Base-by-base conservation (phyloP, 2,888 invertebrate genomes). In the Acleris cristana region DNA sequence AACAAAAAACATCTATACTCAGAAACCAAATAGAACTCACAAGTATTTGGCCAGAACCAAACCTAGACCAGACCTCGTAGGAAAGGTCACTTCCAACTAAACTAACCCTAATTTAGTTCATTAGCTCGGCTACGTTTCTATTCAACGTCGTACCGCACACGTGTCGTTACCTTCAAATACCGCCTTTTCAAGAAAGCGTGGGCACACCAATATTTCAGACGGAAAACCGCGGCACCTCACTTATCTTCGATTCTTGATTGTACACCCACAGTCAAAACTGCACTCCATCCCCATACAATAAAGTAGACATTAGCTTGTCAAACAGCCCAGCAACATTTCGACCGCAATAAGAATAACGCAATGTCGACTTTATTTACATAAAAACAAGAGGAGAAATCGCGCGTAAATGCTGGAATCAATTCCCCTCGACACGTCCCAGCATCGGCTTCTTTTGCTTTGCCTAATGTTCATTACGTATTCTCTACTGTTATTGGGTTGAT, bases 401-500 rank as follows among this genome's bases (percentile, higher is more conserved):
- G 69, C 72, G 72, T 64, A 44, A 26, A 55, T 51, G 30, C 2
- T 3, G 26, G 76, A 78, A 82, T 83, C 85, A 83, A 86, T 87
- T 87, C 87, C 78, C 86, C 86, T 86, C 87, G 86, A 83, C 83
- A 85, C 83, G 82, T 79, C 84, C 85, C 81, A 80, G 84, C 85
- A 86, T 88, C 85, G 86, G 86, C 82, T 34, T 86, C 85, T 87
- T 88, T 79, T 85, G 85, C 84, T 84, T 89, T 88, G 88, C 86
- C 84, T 89, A 89, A 90, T 90, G 88, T 88, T 89, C 89, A 90
- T 90, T 90, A 89, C 83, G 87, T 88, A 89, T 90, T 90, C 89
- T 82, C 85, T 84, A 83, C 85, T 85, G 86, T 85, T 88, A 87
- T 88, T 80, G 87, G 84, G 83, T 82, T 83, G 84, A 87, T 88